Base-by-base conservation (phyloP, 1,140 invertebrate genomes). In the Phymastichus coffea region DNA sequence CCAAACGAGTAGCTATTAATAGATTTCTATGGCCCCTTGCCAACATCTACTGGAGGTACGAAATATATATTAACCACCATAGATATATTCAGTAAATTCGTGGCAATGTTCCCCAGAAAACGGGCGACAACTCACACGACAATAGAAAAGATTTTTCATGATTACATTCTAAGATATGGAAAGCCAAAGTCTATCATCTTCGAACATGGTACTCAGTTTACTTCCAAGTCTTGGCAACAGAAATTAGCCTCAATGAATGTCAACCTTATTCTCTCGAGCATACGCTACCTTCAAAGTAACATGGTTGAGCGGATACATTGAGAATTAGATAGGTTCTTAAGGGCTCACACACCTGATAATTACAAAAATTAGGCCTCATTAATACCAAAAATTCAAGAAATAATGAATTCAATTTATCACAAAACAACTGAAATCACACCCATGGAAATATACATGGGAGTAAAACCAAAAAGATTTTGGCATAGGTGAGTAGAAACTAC, bases 41-140 rank as follows among this genome's bases (percentile, higher is more conserved):
- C 68, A 14, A 52, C 66, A 1, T 74, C 73, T 0, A 68, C 66
- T 23, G 77, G 79, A 26, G 63, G 65, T 8, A 77, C 79, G 46
- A 71, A 74, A 49, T 67, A 78, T 57, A 67, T 80, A 6, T 67
- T 80, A 0, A 70, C 63, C 0, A 61, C 80, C 0, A 64, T 78
- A 1, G 76, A 80, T 61, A 72, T 57, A 0, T 79, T 80, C 63
- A 69, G 71, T 0, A 80, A 80, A 59, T 77, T 77, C 61, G 64
- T 64, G 1, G 76, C 71, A 68, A 14, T 80, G 35, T 76, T 71
- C 54, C 63, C 74, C 2, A 67, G 70, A 8, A 76, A 73, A 25
- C 63, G 64, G 0, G 73, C 70, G 2, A 68, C 68, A 3, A 55
- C 68, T 0, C 53, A 60, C 41, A 46, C 25, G 0, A 54, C 52